phyloP scores from a whole-genome alignment of 1,140 invertebrate species.

The Neodiprion lecontei region DNA sequence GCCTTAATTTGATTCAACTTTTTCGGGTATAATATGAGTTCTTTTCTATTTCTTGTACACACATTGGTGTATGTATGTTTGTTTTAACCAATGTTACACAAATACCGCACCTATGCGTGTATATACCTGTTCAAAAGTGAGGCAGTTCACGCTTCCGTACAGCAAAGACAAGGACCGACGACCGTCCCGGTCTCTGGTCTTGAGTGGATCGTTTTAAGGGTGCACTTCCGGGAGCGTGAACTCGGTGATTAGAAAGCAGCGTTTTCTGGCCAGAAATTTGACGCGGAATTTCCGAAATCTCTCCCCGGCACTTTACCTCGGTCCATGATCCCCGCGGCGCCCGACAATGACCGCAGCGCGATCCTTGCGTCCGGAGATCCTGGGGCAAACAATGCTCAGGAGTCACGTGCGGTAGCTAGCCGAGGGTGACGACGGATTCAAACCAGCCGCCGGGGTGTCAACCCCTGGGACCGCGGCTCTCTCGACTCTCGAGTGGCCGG shows the following conservation, averaged over 20 bases:
- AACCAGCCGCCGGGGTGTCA: slow-evolving; percentile 29
- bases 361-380: background rate
- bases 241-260: background rate
- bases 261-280: slow-evolving; percentile 4
- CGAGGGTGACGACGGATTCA: slow-evolving; percentile 31
- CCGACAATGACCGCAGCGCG: background rate
- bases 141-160: too few relatives aligned
- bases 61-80: too few relatives aligned
- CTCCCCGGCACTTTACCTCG: background rate
- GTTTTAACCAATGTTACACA: too few relatives aligned
- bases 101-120: too few relatives aligned
- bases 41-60: too few relatives aligned
- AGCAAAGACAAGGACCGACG: too few relatives aligned
- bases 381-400: background rate
- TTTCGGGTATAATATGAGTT: too few relatives aligned
- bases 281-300: background rate
- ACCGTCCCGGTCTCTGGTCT: too few relatives aligned
- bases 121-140: too few relatives aligned
- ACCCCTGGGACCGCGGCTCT: slow-evolving; percentile 22
- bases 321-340: background rate
- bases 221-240: background rate
- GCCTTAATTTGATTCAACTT: too few relatives aligned
- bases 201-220: background rate
- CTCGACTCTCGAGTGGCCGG: slow-evolving; percentile 36
- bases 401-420: background rate